Conservation (phyloP, 2,888 invertebrate genomes). For the Taphrorychus bicolor region DNA sequence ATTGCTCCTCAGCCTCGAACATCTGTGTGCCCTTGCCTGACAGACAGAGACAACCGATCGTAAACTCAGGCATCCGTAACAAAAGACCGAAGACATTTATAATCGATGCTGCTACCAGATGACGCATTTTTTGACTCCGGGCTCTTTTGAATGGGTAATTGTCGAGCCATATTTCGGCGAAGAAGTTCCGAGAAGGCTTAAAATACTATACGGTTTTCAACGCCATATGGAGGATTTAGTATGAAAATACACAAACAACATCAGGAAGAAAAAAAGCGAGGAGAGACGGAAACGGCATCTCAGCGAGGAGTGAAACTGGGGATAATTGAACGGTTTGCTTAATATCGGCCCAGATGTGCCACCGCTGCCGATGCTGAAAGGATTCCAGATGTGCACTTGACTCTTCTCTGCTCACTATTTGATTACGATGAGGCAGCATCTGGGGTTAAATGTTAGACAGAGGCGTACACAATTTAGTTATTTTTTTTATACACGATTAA, state of each 20-base stretch:
- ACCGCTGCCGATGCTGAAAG: conserved; percentile 44
- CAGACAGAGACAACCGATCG: not conserved
- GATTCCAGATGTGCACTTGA: conserved; percentile 55
- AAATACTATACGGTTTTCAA: conserved; percentile 18
- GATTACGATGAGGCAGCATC: conserved; percentile 52
- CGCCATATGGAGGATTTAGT: conserved; percentile 16
- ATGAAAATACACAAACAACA: conserved; percentile 6
- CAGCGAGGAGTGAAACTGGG: conserved; percentile 37
- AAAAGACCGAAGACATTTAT: not conserved
- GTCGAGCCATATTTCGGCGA: not conserved
- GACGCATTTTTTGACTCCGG: not conserved
- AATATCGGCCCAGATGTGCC: conserved; percentile 45
- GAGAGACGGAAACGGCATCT: conserved; percentile 42
- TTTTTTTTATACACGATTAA: no score
- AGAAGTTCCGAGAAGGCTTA: conserved; percentile 18
- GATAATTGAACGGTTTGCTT: conserved; percentile 38
- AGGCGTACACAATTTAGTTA: not conserved
- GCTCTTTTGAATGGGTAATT: not conserved
- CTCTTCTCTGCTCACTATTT: conserved; percentile 49
- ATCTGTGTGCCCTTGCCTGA: not conserved
- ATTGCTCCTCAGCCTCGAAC: no score
- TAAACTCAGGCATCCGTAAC: not conserved
- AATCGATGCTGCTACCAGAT: not conserved
- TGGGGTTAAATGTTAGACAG: conserved; percentile 39
- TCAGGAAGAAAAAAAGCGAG: conserved; percentile 16